Percentiles rank a stretch among this genome's conserved stretches.
These are phyloP conservation scores for Cydia strobilella DNA, from an alignment of 1,140 invertebrate species.

Conservation along the genomic window DNA sequence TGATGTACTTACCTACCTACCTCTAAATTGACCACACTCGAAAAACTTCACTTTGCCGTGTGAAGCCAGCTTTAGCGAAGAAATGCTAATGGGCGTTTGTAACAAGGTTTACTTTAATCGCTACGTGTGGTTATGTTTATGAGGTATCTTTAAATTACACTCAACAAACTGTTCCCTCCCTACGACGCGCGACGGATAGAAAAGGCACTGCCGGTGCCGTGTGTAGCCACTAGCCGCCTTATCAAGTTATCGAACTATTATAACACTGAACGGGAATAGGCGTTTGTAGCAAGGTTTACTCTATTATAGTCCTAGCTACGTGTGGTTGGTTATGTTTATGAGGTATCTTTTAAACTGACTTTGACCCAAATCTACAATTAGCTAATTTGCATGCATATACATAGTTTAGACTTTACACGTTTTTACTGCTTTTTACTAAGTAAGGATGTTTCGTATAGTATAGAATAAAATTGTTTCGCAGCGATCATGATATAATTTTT, in stretches of 20 bases:
- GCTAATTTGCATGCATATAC: neutral
- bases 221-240: neutral
- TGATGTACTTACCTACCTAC: too few relatives aligned
- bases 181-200: too few relatives aligned
- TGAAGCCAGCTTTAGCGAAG: neutral
- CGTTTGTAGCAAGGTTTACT: neutral
- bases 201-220: neutral
- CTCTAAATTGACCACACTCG: too few relatives aligned
- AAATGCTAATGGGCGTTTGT: neutral
- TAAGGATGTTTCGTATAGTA: too few relatives aligned
- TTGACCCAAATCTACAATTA: constrained; percentile 7
- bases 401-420: neutral
- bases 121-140: neutral
- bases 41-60: neutral
- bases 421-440: too few relatives aligned
- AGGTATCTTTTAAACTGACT: constrained; percentile 9
- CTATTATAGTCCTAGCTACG: neutral
- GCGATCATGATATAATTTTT: too few relatives aligned
- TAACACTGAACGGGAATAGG: neutral
- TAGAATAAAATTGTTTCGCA: too few relatives aligned
- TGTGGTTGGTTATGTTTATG: neutral
- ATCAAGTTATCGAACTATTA: neutral
- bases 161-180: too few relatives aligned
- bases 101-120: constrained; percentile 4
- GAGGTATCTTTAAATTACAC: too few relatives aligned